Evolutionary conservation across 2,113 vertebrate species (phyloP).

Genomic region (Murina feae): DNA sequence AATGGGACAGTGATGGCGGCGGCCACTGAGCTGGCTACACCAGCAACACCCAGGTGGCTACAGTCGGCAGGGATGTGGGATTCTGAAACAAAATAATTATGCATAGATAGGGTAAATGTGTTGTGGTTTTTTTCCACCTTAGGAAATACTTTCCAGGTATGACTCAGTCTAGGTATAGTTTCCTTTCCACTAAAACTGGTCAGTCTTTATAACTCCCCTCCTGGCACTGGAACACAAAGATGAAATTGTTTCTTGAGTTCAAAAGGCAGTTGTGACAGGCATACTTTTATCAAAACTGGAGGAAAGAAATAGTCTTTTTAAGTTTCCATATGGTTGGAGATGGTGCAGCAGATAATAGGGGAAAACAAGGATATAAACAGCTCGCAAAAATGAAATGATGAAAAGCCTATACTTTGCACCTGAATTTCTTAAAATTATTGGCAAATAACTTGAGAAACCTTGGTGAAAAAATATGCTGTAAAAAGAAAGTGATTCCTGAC

Average conservation of each 20-base stretch:
- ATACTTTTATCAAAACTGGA: conserved; percentile 27
- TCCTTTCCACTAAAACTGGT: conserved; percentile 39
- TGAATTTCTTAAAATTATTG: background rate
- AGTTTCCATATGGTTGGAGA: background rate
- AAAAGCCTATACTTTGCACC: background rate
- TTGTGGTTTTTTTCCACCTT: background rate
- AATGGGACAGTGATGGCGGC: background rate
- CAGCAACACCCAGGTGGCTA: background rate
- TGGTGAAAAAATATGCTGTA: background rate
- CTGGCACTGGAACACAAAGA: background rate
- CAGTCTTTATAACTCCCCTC: conserved; percentile 3
- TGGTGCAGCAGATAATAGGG: background rate
- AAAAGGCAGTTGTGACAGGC: conserved; percentile 41
- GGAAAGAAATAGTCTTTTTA: background rate
- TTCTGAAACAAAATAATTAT: background rate
- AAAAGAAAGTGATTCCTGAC: background rate
- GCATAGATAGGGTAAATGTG: background rate
- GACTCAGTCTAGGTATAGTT: conserved; percentile 28
- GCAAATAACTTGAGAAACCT: background rate
- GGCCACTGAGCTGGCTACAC: too few species aligned
- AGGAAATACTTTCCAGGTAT: conserved; percentile 25
- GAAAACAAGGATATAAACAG: background rate
- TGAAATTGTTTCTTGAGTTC: conserved; percentile 49
- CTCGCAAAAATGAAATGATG: background rate
- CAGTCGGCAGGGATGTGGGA: background rate